Evolutionary conservation across 2,888 invertebrate species (phyloP), one percentile per base, ranked within the genome.

Genomic region (Hirtodrosophila cameraria): DNA sequence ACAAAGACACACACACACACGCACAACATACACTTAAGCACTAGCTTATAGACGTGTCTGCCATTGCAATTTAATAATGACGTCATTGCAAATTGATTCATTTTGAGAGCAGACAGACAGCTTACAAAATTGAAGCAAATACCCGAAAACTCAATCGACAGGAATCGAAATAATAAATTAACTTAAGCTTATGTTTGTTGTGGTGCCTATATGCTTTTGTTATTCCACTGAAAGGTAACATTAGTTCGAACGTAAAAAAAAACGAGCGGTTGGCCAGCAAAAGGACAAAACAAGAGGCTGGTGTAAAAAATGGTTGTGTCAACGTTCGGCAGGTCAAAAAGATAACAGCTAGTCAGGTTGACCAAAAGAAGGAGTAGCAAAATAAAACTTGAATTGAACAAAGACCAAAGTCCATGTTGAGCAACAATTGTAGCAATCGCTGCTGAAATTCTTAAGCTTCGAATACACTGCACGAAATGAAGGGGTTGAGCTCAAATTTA

Each of bases 251-350:
- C 45, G 63, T 33, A 67, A 31, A 64, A 35, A 46, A 60, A 52
- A 35, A 42, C 13, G 42, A 42, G 15, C 50, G 23, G 8, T 23
- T 8, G 6, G 23, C 23, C 23, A 52, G 18, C 41, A 48, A 45
- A 33, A 36, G 30, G 18, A 38, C 11, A 42, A 28, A 60, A 45
- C 30, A 36, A 27, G 31, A 54, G 49, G 60, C 75, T 63, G 58
- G 66, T n/a, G n/a, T 80, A 77, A 84, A 86, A 82, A 82, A 75
- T 80, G 68, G 69, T 70, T 77, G 73, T 82, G 86, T 82, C 84
- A 86, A 86, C 66, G 86, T 80, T 75, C 81, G 64, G 76, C 71
- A 65, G 81, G 75, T 81, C 82, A 86, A 80, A 69, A 77, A 77
- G 81, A 84, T 80, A 82, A 84, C 69, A 65, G 55, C 20, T 39